Evolutionary conservation across 2,888 invertebrate species (phyloP).

Genomic region (Scaeva pyrastri): DNA sequence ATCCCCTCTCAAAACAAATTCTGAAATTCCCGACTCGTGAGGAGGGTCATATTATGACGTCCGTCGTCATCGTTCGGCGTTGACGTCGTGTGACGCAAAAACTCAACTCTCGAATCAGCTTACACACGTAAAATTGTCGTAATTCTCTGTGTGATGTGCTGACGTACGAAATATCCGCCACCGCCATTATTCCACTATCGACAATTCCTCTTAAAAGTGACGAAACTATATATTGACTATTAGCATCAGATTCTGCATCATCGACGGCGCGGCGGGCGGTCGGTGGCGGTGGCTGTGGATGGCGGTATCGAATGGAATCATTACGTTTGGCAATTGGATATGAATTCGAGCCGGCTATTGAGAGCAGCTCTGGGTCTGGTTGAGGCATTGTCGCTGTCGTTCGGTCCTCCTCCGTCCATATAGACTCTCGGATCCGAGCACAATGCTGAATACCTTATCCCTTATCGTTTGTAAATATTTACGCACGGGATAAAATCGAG

Average conservation of each 20-base stretch:
- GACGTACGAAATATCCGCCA: conserved; percentile 39
- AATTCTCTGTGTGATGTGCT: conserved; percentile 52
- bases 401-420: no score
- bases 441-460: conserved; percentile 38
- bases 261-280: no score
- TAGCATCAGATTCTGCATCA: conserved; percentile 44
- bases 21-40: conserved; percentile 9
- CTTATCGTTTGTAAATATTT: conserved; percentile 68
- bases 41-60: no score
- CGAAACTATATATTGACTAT: conserved; percentile 71
- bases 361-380: conserved; percentile 53
- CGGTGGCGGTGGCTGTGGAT: no score
- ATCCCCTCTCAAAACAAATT: background rate
- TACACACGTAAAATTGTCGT: conserved; percentile 74
- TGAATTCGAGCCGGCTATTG: conserved; percentile 72
- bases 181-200: conserved; percentile 13
- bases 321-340: conserved; percentile 67
- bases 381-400: background rate
- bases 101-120: conserved; percentile 57
- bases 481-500: conserved; percentile 74
- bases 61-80: no score
- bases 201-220: conserved; percentile 64
- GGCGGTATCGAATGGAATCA: conserved; percentile 65
- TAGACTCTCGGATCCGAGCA: conserved; percentile 8
- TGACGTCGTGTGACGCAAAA: conserved; percentile 4